A percentile compares a stretch with the other conserved stretches of the same genome.
These are phyloP conservation scores for Sarotherodon lohbergeri DNA, from an alignment of 2,113 vertebrate species.

Conservation along the genomic window DNA sequence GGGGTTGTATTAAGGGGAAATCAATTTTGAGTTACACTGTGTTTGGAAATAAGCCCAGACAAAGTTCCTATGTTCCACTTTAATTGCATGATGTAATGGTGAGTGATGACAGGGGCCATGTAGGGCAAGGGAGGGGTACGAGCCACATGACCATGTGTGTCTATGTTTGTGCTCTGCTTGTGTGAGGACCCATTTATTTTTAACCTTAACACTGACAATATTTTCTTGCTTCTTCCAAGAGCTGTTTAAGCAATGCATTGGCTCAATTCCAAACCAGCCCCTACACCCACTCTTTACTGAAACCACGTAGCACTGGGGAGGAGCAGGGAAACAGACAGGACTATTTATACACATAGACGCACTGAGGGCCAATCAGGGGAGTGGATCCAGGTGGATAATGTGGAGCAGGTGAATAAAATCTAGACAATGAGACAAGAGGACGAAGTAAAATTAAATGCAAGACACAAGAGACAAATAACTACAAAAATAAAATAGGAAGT, in stretches of 20 bases:
- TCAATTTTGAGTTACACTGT: slow-evolving; percentile 41
- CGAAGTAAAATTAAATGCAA: not conserved
- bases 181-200: not conserved
- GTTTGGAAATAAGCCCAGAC: slow-evolving; percentile 38
- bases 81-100: slow-evolving; percentile 58
- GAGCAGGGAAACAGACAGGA: not conserved
- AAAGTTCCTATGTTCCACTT: slow-evolving; percentile 33
- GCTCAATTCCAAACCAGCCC: not conserved
- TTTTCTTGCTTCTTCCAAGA: not conserved
- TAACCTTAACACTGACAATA: not conserved
- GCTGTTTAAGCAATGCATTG: not conserved
- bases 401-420: not conserved
- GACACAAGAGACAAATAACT: not conserved
- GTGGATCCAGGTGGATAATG: not conserved
- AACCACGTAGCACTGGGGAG: not conserved
- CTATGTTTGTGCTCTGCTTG: not conserved
- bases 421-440: not conserved
- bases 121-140: not conserved
- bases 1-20: slow-evolving; percentile 25
- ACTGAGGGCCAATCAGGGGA: not conserved
- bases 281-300: not conserved
- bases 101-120: not conserved
- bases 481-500: not conserved
- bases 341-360: not conserved
- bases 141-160: not conserved